phyloP scores from a whole-genome alignment of 2,888 invertebrate species.

The Hermaeophaga mercurialis region DNA sequence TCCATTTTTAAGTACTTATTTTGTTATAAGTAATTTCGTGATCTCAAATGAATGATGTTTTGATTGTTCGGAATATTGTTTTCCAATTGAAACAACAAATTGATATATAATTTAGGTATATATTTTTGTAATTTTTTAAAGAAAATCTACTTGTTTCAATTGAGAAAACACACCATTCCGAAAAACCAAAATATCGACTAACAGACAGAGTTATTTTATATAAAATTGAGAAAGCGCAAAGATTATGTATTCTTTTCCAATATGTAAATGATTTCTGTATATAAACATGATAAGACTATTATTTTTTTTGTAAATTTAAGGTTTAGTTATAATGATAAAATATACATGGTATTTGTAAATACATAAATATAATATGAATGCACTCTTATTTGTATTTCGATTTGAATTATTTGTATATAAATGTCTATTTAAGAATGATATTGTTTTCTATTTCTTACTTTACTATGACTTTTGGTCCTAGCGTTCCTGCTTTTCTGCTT shows the following conservation, averaged over 20 bases:
- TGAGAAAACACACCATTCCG: constrained; percentile 15
- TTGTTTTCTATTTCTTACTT: not conserved
- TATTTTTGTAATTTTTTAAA: constrained; percentile 29
- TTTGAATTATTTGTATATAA: constrained; percentile 58
- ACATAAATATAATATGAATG: constrained; percentile 47
- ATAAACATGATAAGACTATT: constrained; percentile 49
- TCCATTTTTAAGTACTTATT: constrained; percentile 17
- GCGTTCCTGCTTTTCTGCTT: too few species aligned
- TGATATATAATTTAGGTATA: constrained; percentile 20
- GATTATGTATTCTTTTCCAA: constrained; percentile 31
- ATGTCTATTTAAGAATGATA: constrained; percentile 50
- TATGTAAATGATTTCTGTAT: constrained; percentile 37
- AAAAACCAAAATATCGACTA: constrained; percentile 16
- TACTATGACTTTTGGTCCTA: not conserved
- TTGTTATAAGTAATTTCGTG: constrained; percentile 18
- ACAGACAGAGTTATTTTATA: constrained; percentile 14
- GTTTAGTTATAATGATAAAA: constrained; percentile 44
- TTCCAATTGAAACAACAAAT: constrained; percentile 12
- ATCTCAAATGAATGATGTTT: constrained; percentile 27
- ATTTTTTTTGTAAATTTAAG: constrained; percentile 51
- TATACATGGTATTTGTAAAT: constrained; percentile 49
- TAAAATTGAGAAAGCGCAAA: constrained; percentile 29
- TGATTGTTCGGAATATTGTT: constrained; percentile 17
- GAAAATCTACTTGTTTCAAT: constrained; percentile 15
- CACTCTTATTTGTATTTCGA: constrained; percentile 53